Evolutionary conservation across 2,888 invertebrate species (phyloP).

Genomic region (Agriopis aurantiaria): DNA sequence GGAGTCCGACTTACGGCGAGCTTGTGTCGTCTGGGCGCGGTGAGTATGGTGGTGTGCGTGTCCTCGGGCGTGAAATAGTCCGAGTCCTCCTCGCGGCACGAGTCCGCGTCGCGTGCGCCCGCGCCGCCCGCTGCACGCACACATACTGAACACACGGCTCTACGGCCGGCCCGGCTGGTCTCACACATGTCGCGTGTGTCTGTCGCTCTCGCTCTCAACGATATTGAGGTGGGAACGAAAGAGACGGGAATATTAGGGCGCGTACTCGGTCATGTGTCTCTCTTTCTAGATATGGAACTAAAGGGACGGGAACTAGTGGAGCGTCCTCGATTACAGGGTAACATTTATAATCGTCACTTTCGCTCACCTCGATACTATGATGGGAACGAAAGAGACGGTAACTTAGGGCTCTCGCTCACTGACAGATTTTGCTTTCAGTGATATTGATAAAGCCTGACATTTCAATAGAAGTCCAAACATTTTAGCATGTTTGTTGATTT

Average conservation of each 20-base stretch:
- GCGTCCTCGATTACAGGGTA: too few relatives aligned
- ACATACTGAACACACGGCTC: slow-evolving; percentile 21
- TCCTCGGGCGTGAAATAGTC: slow-evolving; percentile 94
- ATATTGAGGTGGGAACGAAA: background rate
- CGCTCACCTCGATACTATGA: background rate
- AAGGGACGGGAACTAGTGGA: too few relatives aligned
- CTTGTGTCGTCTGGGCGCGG: slow-evolving; percentile 82
- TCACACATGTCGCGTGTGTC: background rate
- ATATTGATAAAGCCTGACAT: too few relatives aligned
- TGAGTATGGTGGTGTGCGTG: slow-evolving; percentile 89
- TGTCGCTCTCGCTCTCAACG: background rate
- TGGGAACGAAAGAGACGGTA: background rate
- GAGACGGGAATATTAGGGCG: background rate
- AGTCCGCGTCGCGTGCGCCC: slow-evolving; percentile 72
- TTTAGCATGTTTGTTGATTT: too few relatives aligned
- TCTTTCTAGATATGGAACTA: background rate
- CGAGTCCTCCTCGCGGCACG: slow-evolving; percentile 88
- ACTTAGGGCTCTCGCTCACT: background rate
- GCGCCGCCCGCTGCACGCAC: slow-evolving; percentile 58
- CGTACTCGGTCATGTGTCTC: background rate
- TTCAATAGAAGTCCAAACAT: too few relatives aligned
- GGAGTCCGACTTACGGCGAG: slow-evolving; percentile 65
- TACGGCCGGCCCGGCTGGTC: background rate
- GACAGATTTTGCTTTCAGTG: background rate
- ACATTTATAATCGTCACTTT: background rate